Evolutionary conservation across 2,113 vertebrate species (phyloP).

Genomic region (Scophthalmus maximus): DNA sequence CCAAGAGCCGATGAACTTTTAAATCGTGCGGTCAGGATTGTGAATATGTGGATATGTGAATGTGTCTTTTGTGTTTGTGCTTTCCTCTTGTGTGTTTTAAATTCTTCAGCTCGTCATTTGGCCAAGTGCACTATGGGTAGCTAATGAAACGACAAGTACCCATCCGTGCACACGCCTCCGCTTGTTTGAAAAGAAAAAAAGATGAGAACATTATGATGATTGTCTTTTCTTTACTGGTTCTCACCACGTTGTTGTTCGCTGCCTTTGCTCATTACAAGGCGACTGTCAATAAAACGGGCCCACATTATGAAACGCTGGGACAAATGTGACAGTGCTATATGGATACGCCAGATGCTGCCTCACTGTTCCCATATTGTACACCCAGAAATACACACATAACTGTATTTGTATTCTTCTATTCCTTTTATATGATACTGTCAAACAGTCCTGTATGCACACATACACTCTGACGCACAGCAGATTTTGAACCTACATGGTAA

Average conservation of each 20-base stretch:
- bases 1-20: too few relatives aligned
- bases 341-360: neutral
- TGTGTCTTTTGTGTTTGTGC: neutral
- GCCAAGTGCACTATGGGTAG: slow-evolving; percentile 14
- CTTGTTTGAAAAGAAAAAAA: slow-evolving; percentile 1
- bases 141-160: slow-evolving; percentile 26
- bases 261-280: slow-evolving; percentile 6
- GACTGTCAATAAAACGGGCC: neutral
- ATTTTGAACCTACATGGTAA: too few relatives aligned
- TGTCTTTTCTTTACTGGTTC: neutral
- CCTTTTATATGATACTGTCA: too few relatives aligned
- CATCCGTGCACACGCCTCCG: neutral
- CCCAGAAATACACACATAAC: too few relatives aligned
- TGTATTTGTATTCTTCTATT: too few relatives aligned
- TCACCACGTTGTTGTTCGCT: neutral
- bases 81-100: neutral
- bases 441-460: too few relatives aligned
- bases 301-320: too few relatives aligned
- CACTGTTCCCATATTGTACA: too few relatives aligned
- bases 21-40: slow-evolving; percentile 9
- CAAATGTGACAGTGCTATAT: too few relatives aligned
- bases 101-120: slow-evolving; percentile 25
- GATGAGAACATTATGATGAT: slow-evolving; percentile 19
- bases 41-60: slow-evolving; percentile 17
- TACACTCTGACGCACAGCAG: too few relatives aligned